Evolutionary conservation across 2,888 invertebrate species (phyloP), one percentile per base, ranked within the genome.

Genomic region (Tholera decimalis): DNA sequence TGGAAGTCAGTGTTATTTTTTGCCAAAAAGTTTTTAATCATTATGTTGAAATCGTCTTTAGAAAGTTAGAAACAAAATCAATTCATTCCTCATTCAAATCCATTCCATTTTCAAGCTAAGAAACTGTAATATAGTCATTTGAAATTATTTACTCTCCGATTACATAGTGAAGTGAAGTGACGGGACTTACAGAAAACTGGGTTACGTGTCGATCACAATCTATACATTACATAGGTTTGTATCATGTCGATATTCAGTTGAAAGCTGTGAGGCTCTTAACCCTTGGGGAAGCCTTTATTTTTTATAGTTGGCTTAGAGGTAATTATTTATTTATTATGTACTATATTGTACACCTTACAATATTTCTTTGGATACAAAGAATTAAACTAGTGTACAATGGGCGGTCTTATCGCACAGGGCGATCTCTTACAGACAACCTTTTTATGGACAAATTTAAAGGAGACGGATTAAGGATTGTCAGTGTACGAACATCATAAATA

Each of bases 121-220:
- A 41, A 41, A 5, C 20, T 13, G 20, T 41, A 41, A 41, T 41
- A 11, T 50, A 50, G 51, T 59, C 18, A n/a, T 51, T 9, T 51
- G 20, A 28, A 43, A 11, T 59, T 41, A 68, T 41, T 20, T 39
- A 41, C 18, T 47, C 13, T 30, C 9, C 3, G 22, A 59, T n/a
- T n/a, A n/a, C n/a, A n/a, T n/a, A n/a, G n/a, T n/a, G 53, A 35
- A 43, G 22, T 30, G 54, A 22, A 60, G 35, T 8, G 46, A 44
- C 46, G 22, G 13, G 26, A 54, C 55, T 24, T 24, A n/a, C 15
- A 60, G 13, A 2, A 47, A 65, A 55, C 37, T 39, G 33, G 61
- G 54, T 33, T 70, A 50, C 1, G 13, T 28, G 71, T 62, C 54
- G 9, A 61, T 70, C 55, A 56, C 35, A 41, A 15, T 9, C 1